Base-by-base conservation (phyloP, 2,113 vertebrate species). In the Ptyas mucosa region DNA sequence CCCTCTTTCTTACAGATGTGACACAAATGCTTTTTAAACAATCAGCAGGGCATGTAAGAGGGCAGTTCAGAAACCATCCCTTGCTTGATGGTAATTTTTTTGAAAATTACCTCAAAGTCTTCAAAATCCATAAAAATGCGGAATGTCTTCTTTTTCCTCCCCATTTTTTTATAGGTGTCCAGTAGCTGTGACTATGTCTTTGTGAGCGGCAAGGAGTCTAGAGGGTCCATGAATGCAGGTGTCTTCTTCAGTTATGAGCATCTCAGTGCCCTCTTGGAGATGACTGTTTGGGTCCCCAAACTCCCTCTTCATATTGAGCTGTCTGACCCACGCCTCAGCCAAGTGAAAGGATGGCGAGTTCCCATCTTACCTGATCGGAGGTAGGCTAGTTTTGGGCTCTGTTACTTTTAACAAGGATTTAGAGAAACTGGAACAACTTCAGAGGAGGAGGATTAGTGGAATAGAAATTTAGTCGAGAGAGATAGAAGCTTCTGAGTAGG, bases 301-400 rank as follows among this genome's bases (percentile, higher is more conserved):
- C 98, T 99, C 75, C 99, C 99, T 0, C 98, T 99, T 93, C 98
- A 98, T 96, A 98, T 99, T 26, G 98, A 99, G 93, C 98, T 99
- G 0, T 99, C 99, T 0, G 99, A 99, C 0, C 91, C 96, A 94
- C 98, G 96, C 29, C 98, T 99, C 90, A 99, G 99, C 97, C 99
- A 99, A 97, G 99, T 99, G 97, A 99, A 99, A 95, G 99, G 99
- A 90, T 99, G 99, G 99, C 98, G 99, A 95, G 99, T 99, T 29
- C 99, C 99, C 92, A 99, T 99, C 93, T 98, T 99, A 94, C 98
- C 98, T 0, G 98, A 99, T 96, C 96, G 98, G 94, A 98, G 99
- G 99, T 99, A 94, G 46, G 97, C 95, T 51, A 88, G 49, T 87
- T 52, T 5, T 0, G 11, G 11, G 8, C 34, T 81, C 75, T 39